These are phyloP conservation scores for Spinus olivaceus DNA, from an alignment of 2,797 vertebrate species.

Conservation along the genomic window DNA sequence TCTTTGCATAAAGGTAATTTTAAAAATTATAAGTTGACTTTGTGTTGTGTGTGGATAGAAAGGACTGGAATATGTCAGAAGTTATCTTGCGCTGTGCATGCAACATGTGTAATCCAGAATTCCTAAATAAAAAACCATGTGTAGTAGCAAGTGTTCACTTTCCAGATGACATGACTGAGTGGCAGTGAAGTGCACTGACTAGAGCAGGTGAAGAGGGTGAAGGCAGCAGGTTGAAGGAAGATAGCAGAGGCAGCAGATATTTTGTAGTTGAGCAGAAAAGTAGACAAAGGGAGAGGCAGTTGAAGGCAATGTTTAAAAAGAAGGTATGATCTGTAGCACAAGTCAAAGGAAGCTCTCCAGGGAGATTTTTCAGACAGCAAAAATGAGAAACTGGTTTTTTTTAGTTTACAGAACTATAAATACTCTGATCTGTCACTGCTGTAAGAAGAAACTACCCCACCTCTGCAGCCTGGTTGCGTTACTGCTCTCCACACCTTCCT, in stretches of 20 bases:
- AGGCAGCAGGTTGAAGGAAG: background rate
- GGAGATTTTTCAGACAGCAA: background rate
- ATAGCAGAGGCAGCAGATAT: background rate
- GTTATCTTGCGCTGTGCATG: background rate
- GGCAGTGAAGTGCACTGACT: background rate
- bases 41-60: background rate
- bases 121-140: background rate
- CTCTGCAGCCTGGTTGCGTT: background rate
- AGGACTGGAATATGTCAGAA: background rate
- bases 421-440: background rate
- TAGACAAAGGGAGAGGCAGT: background rate
- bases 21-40: background rate
- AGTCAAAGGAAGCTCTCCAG: background rate
- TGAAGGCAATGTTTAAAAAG: background rate
- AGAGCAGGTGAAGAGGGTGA: background rate
- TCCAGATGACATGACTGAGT: background rate
- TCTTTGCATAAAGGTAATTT: background rate
- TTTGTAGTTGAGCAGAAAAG: background rate
- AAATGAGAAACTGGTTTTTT: background rate
- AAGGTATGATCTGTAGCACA: background rate
- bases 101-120: background rate
- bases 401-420: background rate
- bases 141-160: background rate
- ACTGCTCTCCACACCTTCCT: background rate
- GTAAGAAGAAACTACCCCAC: background rate